These are phyloP conservation scores for Coenonympha glycerion DNA, from an alignment of 2,888 invertebrate genomes.

Conservation along the genomic window DNA sequence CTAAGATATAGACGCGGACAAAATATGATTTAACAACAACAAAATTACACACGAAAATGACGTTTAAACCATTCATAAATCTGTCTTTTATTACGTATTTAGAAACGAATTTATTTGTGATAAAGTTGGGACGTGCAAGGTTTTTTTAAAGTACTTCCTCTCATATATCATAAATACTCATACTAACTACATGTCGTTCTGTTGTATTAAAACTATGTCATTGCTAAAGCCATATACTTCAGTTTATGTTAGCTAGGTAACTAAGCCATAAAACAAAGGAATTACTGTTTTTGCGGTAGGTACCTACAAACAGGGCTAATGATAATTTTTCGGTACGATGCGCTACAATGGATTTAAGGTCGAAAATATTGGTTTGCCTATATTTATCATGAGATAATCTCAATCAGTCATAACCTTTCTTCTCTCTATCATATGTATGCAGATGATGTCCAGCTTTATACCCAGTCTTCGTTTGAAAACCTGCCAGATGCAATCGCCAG, in stretches of 20 bases:
- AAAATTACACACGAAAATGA: slow-evolving; percentile 3
- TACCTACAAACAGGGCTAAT: slow-evolving; percentile 44
- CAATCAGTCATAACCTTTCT: background rate
- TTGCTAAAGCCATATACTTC: slow-evolving; percentile 52
- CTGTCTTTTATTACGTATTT: background rate
- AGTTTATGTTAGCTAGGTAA: slow-evolving; percentile 32
- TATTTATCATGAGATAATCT: slow-evolving; percentile 27
- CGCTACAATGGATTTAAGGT: slow-evolving; percentile 65
- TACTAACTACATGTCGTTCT: slow-evolving; percentile 6
- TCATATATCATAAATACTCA: slow-evolving; percentile 16
- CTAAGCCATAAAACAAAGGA: slow-evolving; percentile 48
- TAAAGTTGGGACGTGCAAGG: slow-evolving; percentile 14
- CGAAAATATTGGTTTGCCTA: slow-evolving; percentile 48
- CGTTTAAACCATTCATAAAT: slow-evolving; percentile 1
- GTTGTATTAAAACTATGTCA: slow-evolving; percentile 59
- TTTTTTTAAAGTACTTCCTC: slow-evolving; percentile 17
- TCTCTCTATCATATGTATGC: background rate
- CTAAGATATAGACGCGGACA: slow-evolving; percentile 19
- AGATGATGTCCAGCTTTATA: background rate
- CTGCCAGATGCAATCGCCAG: no score
- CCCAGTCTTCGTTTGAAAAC: no score
- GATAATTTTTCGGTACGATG: slow-evolving; percentile 69
- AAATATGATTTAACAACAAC: slow-evolving; percentile 4
- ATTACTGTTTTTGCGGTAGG: slow-evolving; percentile 52
- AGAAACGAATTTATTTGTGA: slow-evolving; percentile 6